Evolutionary conservation across 2,888 invertebrate species (phyloP).

Genomic region (Esperia sulphurella): DNA sequence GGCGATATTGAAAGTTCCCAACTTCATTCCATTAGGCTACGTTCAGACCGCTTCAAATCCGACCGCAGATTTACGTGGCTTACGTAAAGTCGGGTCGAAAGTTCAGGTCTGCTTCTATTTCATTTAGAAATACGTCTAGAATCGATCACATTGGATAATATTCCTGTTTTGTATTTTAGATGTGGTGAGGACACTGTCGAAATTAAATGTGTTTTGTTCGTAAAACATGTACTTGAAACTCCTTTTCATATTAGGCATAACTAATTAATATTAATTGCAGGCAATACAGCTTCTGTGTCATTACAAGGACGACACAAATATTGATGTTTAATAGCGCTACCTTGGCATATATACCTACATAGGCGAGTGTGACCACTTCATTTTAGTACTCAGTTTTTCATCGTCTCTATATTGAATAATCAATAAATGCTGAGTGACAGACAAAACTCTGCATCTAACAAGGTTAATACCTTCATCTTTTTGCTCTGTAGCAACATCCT

Average conservation of each 20-base stretch:
- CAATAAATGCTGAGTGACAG: neutral
- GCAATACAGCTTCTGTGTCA: neutral
- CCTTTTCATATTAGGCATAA: neutral
- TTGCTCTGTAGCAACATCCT: too few relatives aligned
- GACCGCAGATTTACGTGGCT: constrained; percentile 27
- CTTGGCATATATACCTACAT: too few relatives aligned
- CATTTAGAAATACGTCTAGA: constrained; percentile 14
- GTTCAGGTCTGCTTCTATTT: constrained; percentile 19
- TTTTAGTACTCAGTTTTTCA: too few relatives aligned
- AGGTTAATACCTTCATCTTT: too few relatives aligned
- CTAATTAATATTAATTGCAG: neutral
- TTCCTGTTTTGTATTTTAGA: too few relatives aligned
- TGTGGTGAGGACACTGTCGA: too few relatives aligned
- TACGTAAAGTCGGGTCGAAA: constrained; percentile 28
- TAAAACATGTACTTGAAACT: neutral
- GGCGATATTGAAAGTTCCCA: constrained; percentile 21
- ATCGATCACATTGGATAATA: neutral
- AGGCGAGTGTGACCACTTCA: too few relatives aligned
- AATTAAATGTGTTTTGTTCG: too few relatives aligned
- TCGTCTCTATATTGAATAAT: too few relatives aligned
- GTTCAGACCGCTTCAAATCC: constrained; percentile 12
- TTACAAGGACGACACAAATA: neutral
- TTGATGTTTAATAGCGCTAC: neutral
- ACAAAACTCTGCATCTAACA: too few relatives aligned
- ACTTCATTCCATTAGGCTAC: constrained; percentile 21